A percentile compares a stretch with the other conserved stretches of the same genome.
phyloP scores from a whole-genome alignment of 2,113 vertebrate species.

The Neoarius graeffei region DNA sequence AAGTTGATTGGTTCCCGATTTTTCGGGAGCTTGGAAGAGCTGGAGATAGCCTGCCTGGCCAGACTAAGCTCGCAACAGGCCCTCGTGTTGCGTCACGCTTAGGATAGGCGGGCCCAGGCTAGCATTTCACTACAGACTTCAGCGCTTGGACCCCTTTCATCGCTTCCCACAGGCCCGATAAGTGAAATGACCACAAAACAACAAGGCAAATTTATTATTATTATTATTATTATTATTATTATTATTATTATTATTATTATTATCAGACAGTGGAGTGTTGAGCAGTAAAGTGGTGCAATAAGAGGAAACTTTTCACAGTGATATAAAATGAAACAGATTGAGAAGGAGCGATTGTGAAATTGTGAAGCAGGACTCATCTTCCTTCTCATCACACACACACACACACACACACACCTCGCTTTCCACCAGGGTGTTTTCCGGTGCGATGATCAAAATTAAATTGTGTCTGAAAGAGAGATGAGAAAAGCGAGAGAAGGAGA shows the following conservation, averaged over 20 bases:
- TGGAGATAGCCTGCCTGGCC: no score
- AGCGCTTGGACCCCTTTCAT: background rate
- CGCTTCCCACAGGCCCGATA: background rate
- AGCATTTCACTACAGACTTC: background rate
- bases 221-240: background rate
- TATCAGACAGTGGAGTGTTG: background rate
- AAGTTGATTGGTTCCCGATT: no score
- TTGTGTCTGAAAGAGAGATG: slow-evolving; percentile 17
- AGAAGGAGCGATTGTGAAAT: slow-evolving; percentile 14
- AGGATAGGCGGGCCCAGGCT: no score
- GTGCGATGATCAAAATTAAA: slow-evolving; percentile 44
- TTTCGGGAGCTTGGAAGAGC: no score
- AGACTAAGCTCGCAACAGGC: no score
- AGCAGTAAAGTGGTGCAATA: background rate
- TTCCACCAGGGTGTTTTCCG: slow-evolving; percentile 32
- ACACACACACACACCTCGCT: slow-evolving; percentile 22
- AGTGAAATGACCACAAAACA: background rate
- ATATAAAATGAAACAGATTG: background rate
- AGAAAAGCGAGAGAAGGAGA: background rate
- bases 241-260: background rate
- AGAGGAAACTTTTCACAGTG: background rate
- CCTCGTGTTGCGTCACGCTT: no score
- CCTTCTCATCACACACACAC: background rate
- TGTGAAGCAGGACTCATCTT: background rate
- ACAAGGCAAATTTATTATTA: background rate